A percentile compares a stretch with the other conserved stretches of the same genome.
phyloP scores from a whole-genome alignment of 30 jellyfish, hydroid and myxozoan genomes.

The Catostylus mosaicus region DNA sequence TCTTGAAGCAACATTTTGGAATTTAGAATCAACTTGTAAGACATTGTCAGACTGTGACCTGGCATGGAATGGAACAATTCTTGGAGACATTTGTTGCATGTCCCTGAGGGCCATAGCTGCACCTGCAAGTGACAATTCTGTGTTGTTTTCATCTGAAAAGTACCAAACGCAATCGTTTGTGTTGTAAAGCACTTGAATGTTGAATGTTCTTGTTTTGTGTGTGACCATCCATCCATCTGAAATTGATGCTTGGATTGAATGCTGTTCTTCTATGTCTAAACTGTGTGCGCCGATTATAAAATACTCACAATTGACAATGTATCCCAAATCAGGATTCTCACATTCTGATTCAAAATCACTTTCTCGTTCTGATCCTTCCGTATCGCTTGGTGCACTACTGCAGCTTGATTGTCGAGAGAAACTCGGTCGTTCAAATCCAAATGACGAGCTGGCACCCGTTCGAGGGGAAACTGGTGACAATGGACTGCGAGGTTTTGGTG shows the following conservation, averaged over 20 bases:
- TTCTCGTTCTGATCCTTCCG: constrained; percentile 83
- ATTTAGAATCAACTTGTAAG: constrained; percentile 6
- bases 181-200: constrained; percentile 61
- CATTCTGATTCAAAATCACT: constrained; percentile 93
- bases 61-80: not conserved
- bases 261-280: constrained; percentile 95
- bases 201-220: constrained; percentile 33
- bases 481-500: constrained; percentile 36
- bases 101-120: constrained; percentile 28
- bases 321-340: constrained; percentile 83
- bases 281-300: constrained; percentile 79
- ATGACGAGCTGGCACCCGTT: constrained; percentile 1
- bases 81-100: constrained; percentile 24
- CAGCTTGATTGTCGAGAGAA: constrained; percentile 57
- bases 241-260: constrained; percentile 86
- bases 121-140: constrained; percentile 24
- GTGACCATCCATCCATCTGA: constrained; percentile 94
- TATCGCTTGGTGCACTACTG: constrained; percentile 67
- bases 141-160: constrained; percentile 47
- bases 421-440: constrained; percentile 17
- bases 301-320: constrained; percentile 87
- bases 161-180: constrained; percentile 84
- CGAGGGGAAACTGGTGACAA: constrained; percentile 37
- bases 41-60: constrained; percentile 41
- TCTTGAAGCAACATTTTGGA: not conserved